phyloP scores from a whole-genome alignment of 2,888 invertebrate genomes.

The Nymphalis polychloros region DNA sequence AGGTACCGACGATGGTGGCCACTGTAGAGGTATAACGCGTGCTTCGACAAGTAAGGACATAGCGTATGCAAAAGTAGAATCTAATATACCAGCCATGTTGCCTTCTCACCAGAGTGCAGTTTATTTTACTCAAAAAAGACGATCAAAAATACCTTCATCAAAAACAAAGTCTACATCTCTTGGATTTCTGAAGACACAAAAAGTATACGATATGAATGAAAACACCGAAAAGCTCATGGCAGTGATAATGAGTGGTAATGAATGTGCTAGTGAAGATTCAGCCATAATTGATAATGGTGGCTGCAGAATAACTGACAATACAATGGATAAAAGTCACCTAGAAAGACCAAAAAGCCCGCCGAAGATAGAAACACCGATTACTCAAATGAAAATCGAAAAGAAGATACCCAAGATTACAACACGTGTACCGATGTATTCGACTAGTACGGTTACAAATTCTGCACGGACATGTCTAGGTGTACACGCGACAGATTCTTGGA shows the following conservation, averaged over 20 bases:
- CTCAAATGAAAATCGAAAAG: constrained; percentile 58
- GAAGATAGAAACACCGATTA: constrained; percentile 62
- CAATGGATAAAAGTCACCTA: constrained; percentile 32
- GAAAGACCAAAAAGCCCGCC: constrained; percentile 58
- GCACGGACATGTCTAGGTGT: constrained; percentile 48
- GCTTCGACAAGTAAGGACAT: constrained; percentile 43
- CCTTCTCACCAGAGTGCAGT: constrained; percentile 49
- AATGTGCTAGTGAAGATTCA: constrained; percentile 38
- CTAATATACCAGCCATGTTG: constrained; percentile 54
- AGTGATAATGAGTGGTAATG: constrained; percentile 59
- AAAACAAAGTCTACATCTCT: constrained; percentile 53
- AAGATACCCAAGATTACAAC: constrained; percentile 33
- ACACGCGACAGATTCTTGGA: constrained; percentile 55
- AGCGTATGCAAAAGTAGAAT: constrained; percentile 53
- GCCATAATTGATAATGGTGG: constrained; percentile 30
- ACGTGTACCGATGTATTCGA: constrained; percentile 49
- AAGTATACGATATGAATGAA: constrained; percentile 69
- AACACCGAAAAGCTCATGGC: constrained; percentile 66
- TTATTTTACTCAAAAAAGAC: constrained; percentile 48
- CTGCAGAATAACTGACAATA: constrained; percentile 36
- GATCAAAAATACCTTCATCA: constrained; percentile 37
- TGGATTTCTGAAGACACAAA: constrained; percentile 55
- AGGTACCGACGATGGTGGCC: constrained; percentile 52
- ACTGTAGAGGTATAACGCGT: constrained; percentile 43
- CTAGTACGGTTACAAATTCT: constrained; percentile 57